Base-by-base conservation (phyloP, 2,797 vertebrate genomes). In the Chiroxiphia lanceolata region DNA sequence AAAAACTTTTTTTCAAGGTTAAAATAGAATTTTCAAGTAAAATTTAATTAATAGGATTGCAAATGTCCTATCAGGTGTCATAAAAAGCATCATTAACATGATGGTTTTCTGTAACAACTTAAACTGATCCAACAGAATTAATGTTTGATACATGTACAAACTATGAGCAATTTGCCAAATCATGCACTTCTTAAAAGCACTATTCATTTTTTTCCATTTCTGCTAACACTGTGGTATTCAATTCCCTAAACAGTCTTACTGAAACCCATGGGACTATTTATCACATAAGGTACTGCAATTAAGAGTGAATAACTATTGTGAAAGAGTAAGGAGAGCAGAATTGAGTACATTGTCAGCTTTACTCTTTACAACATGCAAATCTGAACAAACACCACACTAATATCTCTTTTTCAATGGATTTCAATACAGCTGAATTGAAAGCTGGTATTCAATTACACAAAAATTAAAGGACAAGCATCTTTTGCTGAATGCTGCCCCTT, bases 181-280 rank as follows among this genome's bases (percentile, higher is more conserved):
- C 34, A 18, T 47, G n/a, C 42, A 40, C 29, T 76, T 77, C 61
- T 60, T 84, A 86, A 76, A 79, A 82, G 45, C n/a, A 31, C n/a
- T 72, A 61, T 34, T 96, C 21, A 56, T 76, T 93, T 90, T 90
- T 90, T 94, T 70, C 70, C 70, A 56, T 74, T 90, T 93, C 81
- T 82, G 47, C 56, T 83, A 70, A 65, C 2, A 11, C 36, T 53
- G 57, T 50, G 47, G 33, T 65, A 72, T 87, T 92, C 48, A 67
- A 42, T 74, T 92, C 90, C 88, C 86, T 47, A 50, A 76, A 60
- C n/a, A 81, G 38, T 54, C 70, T 84, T 57, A 51, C 25, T 64
- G 68, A 93, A 81, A 86, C 79, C 45, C 72, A 26, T 6, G 17
- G 42, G 85, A 64, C 60, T 83, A 34, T 87, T 90, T 80, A 77